These are phyloP conservation scores for Callinectes sapidus DNA, from an alignment of 2,888 invertebrate genomes.

Conservation along the genomic window DNA sequence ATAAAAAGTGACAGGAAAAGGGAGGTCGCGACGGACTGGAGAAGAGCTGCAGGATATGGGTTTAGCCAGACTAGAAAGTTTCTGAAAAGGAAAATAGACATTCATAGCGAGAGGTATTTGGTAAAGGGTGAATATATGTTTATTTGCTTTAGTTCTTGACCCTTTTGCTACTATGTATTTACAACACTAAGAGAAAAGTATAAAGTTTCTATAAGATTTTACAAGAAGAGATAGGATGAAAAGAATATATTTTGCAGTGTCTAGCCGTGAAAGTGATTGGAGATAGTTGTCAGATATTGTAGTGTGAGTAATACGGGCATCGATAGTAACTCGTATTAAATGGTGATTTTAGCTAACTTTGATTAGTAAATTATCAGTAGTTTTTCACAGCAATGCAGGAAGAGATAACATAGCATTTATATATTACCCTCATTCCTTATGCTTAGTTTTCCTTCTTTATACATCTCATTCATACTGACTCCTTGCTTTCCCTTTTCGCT, in stretches of 20 bases:
- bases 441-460: neutral
- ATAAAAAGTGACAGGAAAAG: neutral
- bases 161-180: too few relatives aligned
- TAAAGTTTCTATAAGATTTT: too few relatives aligned
- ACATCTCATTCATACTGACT: neutral
- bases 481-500: neutral
- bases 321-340: too few relatives aligned
- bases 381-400: neutral
- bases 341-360: too few relatives aligned
- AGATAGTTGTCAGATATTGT: too few relatives aligned
- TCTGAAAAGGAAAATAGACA: neutral
- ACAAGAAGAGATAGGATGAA: too few relatives aligned
- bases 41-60: neutral
- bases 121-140: neutral
- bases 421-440: too few relatives aligned
- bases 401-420: neutral
- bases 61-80: neutral
- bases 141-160: neutral
- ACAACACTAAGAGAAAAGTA: too few relatives aligned
- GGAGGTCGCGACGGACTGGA: neutral
- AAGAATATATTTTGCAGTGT: too few relatives aligned
- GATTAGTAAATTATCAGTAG: too few relatives aligned
- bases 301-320: too few relatives aligned
- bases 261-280: too few relatives aligned
- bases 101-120: neutral